These are phyloP conservation scores for Colinus virginianus DNA, from an alignment of 2,113 vertebrate species.

Conservation along the genomic window DNA sequence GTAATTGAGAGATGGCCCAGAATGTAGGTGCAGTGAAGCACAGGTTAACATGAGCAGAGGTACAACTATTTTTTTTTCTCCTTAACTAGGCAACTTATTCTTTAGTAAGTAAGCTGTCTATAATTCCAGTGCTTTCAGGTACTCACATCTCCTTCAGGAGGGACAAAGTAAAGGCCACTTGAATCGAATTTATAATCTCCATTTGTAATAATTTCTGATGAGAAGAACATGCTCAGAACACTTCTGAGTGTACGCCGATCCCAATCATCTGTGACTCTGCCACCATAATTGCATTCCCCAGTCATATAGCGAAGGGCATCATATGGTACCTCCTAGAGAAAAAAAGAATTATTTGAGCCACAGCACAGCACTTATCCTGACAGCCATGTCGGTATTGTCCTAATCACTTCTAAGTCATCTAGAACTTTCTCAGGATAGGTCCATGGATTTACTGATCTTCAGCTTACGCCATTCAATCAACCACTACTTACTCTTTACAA, in stretches of 20 bases:
- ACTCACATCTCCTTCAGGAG: slow-evolving; percentile 80
- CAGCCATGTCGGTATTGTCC: accelerated
- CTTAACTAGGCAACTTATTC: neutral
- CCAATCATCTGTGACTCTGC: slow-evolving; percentile 89
- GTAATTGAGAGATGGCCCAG: neutral
- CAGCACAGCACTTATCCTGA: neutral
- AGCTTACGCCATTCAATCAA: neutral
- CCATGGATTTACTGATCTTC: neutral
- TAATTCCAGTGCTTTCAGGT: neutral
- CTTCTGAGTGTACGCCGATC: slow-evolving; percentile 83
- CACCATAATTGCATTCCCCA: slow-evolving; percentile 88
- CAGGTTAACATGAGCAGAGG: neutral
- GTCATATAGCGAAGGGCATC: slow-evolving; percentile 88
- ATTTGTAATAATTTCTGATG: slow-evolving; percentile 70
- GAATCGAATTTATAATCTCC: slow-evolving; percentile 84
- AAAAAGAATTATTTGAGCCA: neutral
- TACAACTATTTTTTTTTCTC: neutral
- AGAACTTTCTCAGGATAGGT: neutral
- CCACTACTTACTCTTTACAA: neutral
- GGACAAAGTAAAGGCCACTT: slow-evolving; percentile 85
- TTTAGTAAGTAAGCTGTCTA: neutral
- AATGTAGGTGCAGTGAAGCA: neutral
- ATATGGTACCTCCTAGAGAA: slow-evolving; percentile 83
- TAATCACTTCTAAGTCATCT: neutral
- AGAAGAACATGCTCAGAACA: slow-evolving; percentile 86